These are phyloP conservation scores for Chionomys nivalis DNA, from an alignment of 2,113 vertebrate species.

Conservation along the genomic window DNA sequence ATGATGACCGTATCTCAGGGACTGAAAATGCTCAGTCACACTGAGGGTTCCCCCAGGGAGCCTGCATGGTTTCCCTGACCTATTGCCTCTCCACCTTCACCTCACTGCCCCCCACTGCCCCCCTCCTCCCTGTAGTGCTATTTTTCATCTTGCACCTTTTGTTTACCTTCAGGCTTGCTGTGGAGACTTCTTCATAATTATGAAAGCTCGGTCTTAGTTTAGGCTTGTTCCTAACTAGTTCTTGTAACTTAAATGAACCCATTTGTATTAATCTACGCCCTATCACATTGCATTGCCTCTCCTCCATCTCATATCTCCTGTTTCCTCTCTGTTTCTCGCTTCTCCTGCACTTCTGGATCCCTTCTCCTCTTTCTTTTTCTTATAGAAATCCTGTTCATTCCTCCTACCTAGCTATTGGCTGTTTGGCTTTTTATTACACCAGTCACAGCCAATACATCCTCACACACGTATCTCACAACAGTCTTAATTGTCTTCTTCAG, in stretches of 20 bases:
- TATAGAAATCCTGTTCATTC: neutral
- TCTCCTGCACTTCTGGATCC: neutral
- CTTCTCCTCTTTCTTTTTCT: neutral
- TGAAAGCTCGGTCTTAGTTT: neutral
- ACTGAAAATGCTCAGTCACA: neutral
- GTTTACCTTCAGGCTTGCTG: conserved; percentile 50
- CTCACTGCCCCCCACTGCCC: neutral
- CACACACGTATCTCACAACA: neutral
- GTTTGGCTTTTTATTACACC: neutral
- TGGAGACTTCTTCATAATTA: neutral
- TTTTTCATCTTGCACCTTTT: conserved; percentile 52
- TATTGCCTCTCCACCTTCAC: neutral
- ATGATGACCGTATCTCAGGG: conserved; percentile 15
- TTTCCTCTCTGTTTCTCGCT: neutral
- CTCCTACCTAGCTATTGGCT: neutral
- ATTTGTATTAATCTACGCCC: neutral
- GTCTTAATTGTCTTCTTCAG: conserved; percentile 26
- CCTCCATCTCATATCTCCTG: neutral
- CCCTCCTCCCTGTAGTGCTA: neutral
- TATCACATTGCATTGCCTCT: too few species aligned
- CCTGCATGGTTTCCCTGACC: neutral
- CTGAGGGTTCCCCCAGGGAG: conserved; percentile 28
- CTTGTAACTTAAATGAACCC: neutral
- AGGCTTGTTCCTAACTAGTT: neutral
- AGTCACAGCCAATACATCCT: neutral